Percentiles rank a stretch among this genome's conserved stretches.
These are phyloP conservation scores for Argyrosomus regius DNA, from an alignment of 2,797 vertebrate species.

Conservation along the genomic window DNA sequence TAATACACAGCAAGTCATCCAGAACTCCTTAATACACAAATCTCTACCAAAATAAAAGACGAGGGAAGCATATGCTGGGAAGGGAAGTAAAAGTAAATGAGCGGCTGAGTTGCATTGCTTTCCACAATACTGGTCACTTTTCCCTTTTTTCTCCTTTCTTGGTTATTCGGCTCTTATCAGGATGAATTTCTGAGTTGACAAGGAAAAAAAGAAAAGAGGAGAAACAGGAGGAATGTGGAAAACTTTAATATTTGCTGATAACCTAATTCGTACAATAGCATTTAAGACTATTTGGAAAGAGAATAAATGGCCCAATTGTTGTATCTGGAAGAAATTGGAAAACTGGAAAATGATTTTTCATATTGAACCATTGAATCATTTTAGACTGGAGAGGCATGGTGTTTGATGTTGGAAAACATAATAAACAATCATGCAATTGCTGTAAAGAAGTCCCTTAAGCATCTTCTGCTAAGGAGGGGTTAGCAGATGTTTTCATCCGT, in stretches of 20 bases:
- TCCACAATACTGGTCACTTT: constrained; percentile 24
- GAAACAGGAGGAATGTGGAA: constrained; percentile 23
- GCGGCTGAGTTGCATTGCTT: constrained; percentile 39
- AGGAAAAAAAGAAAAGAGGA: constrained; percentile 16
- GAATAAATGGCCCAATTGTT: constrained; percentile 25
- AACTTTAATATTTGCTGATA: constrained; percentile 32
- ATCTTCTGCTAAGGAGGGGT: constrained; percentile 15
- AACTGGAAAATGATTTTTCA: constrained; percentile 12
- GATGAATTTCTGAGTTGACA: constrained; percentile 24
- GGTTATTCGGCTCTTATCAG: constrained; percentile 37
- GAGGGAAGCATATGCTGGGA: constrained; percentile 54
- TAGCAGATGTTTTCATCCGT: constrained; percentile 50
- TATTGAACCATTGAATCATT: constrained; percentile 30
- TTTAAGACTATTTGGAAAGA: constrained; percentile 28
- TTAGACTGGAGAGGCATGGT: constrained; percentile 15
- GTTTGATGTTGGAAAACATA: constrained; percentile 28
- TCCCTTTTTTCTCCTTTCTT: not conserved
- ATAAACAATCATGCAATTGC: constrained; percentile 43
- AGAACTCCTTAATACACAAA: constrained; percentile 84
- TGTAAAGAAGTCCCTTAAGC: constrained; percentile 37
- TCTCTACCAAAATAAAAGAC: constrained; percentile 77
- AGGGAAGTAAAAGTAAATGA: constrained; percentile 60
- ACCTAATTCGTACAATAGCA: constrained; percentile 12
- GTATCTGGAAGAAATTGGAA: constrained; percentile 36
- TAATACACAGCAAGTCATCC: constrained; percentile 85